Evolutionary conservation across 2,888 invertebrate species (phyloP).

Genomic region (Bombyx huttoni): DNA sequence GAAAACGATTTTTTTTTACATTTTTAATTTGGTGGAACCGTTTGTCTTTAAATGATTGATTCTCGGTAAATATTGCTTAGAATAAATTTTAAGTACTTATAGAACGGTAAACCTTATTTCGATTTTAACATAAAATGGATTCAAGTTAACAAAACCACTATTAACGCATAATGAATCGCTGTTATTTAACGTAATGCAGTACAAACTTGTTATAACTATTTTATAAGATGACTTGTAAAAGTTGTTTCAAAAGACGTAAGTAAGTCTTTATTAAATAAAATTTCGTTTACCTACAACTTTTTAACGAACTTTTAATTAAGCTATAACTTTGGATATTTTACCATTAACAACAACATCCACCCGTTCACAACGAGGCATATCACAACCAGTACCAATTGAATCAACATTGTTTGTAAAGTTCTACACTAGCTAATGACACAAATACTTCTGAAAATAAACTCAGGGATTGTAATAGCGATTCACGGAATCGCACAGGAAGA

Average conservation of each 20-base stretch:
- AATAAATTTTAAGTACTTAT: background rate
- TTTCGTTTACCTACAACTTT: conserved; percentile 65
- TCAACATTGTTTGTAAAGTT: conserved; percentile 72
- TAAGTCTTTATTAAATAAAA: conserved; percentile 65
- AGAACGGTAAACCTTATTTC: background rate
- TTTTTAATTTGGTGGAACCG: background rate
- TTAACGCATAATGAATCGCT: conserved; percentile 9
- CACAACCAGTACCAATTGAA: conserved; percentile 73
- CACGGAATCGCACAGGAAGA: conserved; percentile 69
- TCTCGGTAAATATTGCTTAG: background rate
- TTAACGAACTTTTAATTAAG: conserved; percentile 68
- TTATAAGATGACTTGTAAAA: conserved; percentile 48
- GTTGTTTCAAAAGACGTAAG: conserved; percentile 58
- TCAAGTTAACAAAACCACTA: background rate
- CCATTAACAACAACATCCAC: conserved; percentile 72
- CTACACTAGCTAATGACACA: conserved; percentile 71
- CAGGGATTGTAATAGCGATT: conserved; percentile 67
- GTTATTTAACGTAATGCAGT: conserved; percentile 53
- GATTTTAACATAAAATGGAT: background rate
- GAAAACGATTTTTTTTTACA: background rate
- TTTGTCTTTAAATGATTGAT: background rate
- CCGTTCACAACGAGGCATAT: conserved; percentile 71
- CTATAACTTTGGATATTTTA: conserved; percentile 69
- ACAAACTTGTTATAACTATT: conserved; percentile 52
- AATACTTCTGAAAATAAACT: conserved; percentile 67